phyloP scores from a whole-genome alignment of 2,113 vertebrate species.

The Peromyscus leucopus region DNA sequence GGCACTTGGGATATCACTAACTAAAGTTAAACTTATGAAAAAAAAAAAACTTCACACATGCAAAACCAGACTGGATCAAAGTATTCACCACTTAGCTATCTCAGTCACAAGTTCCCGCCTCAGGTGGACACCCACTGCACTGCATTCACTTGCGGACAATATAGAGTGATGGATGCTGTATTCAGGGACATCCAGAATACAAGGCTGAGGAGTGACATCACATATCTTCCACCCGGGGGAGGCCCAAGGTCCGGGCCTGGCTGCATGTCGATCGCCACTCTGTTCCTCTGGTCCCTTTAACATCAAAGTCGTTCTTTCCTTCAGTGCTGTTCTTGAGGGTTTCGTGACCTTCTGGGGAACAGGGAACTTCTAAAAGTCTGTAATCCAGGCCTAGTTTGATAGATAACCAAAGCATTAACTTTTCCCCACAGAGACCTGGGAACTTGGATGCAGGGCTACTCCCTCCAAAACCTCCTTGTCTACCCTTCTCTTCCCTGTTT shows the following conservation, averaged over 20 bases:
- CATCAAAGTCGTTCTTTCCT: background rate
- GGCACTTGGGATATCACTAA: background rate
- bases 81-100: background rate
- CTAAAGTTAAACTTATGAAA: background rate
- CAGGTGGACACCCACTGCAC: accelerated
- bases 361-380: background rate
- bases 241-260: background rate
- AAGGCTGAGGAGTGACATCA: background rate
- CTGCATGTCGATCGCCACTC: background rate
- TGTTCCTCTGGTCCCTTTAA: background rate
- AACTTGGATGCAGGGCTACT: background rate
- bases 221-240: background rate
- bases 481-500: background rate
- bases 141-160: background rate
- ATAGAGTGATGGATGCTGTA: background rate
- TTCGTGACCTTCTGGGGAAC: background rate
- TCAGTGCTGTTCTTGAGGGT: background rate
- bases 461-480: background rate
- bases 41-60: background rate
- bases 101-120: background rate
- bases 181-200: background rate
- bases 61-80: background rate
- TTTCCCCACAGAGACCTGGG: background rate
- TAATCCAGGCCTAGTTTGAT: background rate
- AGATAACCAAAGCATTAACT: background rate